These are phyloP conservation scores for Minunthozetes semirufus DNA, from an alignment of 2,888 invertebrate species.

Conservation along the genomic window DNA sequence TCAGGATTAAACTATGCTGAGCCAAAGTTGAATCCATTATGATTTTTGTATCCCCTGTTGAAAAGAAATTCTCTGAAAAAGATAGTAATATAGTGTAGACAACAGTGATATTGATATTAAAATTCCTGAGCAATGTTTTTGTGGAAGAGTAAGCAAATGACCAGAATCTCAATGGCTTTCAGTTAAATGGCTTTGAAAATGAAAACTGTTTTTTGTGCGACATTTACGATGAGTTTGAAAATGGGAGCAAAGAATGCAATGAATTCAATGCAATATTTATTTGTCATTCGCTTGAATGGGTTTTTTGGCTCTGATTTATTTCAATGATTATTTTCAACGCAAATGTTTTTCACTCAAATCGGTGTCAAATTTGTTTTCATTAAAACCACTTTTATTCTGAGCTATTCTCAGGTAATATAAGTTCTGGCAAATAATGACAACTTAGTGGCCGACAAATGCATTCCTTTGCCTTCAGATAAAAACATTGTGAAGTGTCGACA, in stretches of 20 bases:
- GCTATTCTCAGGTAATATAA: conserved; percentile 11
- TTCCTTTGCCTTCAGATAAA: background rate
- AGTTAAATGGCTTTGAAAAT: conserved; percentile 9
- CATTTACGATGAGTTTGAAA: background rate
- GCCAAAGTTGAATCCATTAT: too few species aligned
- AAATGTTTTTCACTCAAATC: background rate
- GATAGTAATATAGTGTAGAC: background rate
- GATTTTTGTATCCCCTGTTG: too few species aligned
- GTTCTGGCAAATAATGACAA: background rate
- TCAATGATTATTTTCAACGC: background rate
- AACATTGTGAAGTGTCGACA: background rate
- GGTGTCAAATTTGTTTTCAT: conserved; percentile 25
- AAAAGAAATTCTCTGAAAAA: too few species aligned
- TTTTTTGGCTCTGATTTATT: conserved; percentile 13
- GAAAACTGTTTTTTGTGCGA: background rate
- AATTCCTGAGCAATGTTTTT: conserved; percentile 2
- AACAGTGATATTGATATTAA: background rate
- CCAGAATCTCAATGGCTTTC: background rate
- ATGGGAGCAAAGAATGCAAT: conserved; percentile 6
- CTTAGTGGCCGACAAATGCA: background rate
- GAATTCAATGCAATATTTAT: conserved; percentile 4
- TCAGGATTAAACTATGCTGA: too few species aligned
- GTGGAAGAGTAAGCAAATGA: background rate
- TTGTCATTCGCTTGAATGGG: background rate
- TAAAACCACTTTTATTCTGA: background rate